Evolutionary conservation across 2,888 invertebrate species (phyloP), one percentile per base, ranked within the genome.

Genomic region (Hemistola chrysoprasaria): DNA sequence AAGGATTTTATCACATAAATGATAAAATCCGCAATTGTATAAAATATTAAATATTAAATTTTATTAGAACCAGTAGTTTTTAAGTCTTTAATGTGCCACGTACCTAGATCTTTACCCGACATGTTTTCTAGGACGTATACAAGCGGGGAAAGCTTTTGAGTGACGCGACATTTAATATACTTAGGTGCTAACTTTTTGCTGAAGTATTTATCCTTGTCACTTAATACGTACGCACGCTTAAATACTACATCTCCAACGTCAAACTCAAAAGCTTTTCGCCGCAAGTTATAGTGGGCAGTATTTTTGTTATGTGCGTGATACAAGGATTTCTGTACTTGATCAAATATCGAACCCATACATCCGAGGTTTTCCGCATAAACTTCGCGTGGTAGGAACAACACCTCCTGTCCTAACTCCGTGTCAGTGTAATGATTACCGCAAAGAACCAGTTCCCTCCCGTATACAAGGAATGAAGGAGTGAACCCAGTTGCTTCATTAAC

Each of bases 131-230:
- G 22, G 0, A 25, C 46, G 22, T 58, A 58, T 0, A 58, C 53
- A 1, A 54, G 27, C 1, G 44, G 44, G 0, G 58, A 56, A 8
- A 23, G 34, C 25, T 56, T 56, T 1, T 6, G 8, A 7, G 22
- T 21, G 8, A 56, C 25, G 1, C 23, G 20, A 27, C 40, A 47
- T 35, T 55, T 55, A 3, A 49, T 24, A 36, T 29, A 53, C 24
- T 58, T 55, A 8, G 56, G 56, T 0, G 56, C 56, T 8, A 56
- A 11, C 32, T 59, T 59, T 28, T 54, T 59, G 5, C 11, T 24
- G 22, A 59, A 59, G 4, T 26, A 6, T 2, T 34, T 39, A 21
- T 52, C 49, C 32, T 57, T 56, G 11, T 60, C 49, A 11, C 57
- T 56, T 20, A 23, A 40, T 8, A 34, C 39, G 23, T 35, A 59